A percentile compares a stretch with the other conserved stretches of the same genome.
Evolutionary conservation across 2,888 invertebrate species (phyloP).

Genomic region (Cotesia congregata): DNA sequence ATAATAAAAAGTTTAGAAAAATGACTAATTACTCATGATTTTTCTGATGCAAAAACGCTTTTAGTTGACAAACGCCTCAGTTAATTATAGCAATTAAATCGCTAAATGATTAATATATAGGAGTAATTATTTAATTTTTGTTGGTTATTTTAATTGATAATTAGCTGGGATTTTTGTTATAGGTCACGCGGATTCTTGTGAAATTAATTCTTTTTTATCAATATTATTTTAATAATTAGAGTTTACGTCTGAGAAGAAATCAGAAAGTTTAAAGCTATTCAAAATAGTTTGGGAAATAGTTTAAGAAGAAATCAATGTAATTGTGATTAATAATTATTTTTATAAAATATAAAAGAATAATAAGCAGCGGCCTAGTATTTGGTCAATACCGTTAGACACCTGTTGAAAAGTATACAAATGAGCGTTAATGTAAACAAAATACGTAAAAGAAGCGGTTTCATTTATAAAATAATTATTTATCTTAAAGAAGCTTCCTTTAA

Average conservation of each 20-base stretch:
- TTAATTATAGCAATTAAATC: neutral
- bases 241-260: too few species aligned
- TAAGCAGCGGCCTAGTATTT: neutral
- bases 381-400: neutral
- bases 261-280: too few species aligned
- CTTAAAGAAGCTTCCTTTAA: neutral
- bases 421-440: neutral
- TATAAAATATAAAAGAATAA: neutral
- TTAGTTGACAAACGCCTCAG: neutral
- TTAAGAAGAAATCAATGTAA: too few species aligned
- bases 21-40: too few species aligned
- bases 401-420: neutral
- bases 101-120: neutral
- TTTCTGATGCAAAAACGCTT: too few species aligned
- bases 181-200: neutral
- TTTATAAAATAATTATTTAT: too few species aligned
- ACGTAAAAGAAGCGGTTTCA: too few species aligned
- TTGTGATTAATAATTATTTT: too few species aligned
- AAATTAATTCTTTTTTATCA: neutral
- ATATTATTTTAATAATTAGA: too few species aligned
- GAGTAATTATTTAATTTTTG: neutral
- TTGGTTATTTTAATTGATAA: neutral
- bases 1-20: too few species aligned
- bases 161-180: neutral
- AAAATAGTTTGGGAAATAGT: too few species aligned